Base-by-base conservation (phyloP, 2,888 invertebrate genomes). In the Plebejus melissa region DNA sequence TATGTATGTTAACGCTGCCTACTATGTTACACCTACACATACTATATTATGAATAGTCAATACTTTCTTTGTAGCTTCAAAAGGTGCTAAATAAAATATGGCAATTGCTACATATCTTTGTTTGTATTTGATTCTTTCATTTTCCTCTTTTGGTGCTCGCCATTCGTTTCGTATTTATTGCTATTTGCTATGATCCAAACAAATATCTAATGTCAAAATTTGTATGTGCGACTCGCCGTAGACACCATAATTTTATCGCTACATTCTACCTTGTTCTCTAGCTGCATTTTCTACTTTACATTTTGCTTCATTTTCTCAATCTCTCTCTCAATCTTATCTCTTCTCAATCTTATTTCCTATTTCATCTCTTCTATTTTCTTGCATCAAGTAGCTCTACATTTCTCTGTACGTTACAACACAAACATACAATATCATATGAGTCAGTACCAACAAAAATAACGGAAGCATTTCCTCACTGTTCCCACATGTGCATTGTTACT, bases 401-500 rank as follows among this genome's bases (percentile, higher is more conserved):
- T 11, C 11, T 60, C 60, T 60, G 22, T 22, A 1, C 60, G n/a
- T n/a, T 22, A 22, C 22, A n/a, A 58, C 58, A 22, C 7, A 6
- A 57, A 7, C 22, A 58, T 58, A 32, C 60, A 60, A 13, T 28
- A 60, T 28, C 11, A 60, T 60, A 28, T 9, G 28, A 28, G 11
- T 60, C 60, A 60, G 28, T 60, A 28, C 6, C 46, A 22, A 41
- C 41, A 41, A 46, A 22, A 50, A 71, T 11, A 28, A 4, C 50
- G 75, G 77, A 74, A 74, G 74, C 46, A 60, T 60, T 70, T 71
- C 74, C 77, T 75, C 46, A 50, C 22, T 28, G 70, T 77, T 78
- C 78, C 76, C 77, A 77, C 78, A 79, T 77, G 75, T 57, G 74
- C 77, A 77, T 77, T 79, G 77, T 76, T 78, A 74, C 78, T 77